Evolutionary conservation across 2,113 vertebrate genomes (phyloP).

Genomic region (Podilymbus podiceps): DNA sequence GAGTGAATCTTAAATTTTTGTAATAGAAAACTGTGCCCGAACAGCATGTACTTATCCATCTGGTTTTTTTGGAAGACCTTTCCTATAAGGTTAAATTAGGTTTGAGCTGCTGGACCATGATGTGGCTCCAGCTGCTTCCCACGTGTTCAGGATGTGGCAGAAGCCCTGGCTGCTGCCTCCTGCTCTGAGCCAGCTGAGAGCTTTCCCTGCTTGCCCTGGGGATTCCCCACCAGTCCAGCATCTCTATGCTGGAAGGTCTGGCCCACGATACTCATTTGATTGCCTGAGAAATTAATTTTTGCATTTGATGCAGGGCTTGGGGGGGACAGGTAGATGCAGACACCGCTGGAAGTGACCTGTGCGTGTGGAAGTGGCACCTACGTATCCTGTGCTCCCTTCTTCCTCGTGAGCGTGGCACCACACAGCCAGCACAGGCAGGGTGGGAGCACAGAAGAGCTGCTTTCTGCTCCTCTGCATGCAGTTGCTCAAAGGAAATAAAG

Average conservation of each 20-base stretch:
- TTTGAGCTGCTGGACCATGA: background rate
- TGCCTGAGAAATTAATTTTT: background rate
- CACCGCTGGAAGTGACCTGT: background rate
- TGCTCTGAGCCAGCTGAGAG: background rate
- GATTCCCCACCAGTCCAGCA: background rate
- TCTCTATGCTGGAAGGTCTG: background rate
- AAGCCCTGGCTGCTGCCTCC: background rate
- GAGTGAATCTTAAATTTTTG: background rate
- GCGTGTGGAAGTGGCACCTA: background rate
- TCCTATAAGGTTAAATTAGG: background rate
- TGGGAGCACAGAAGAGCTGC: background rate
- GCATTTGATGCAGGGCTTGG: background rate
- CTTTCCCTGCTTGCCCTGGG: background rate
- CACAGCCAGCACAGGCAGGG: rapidly evolving
- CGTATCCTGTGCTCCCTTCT: background rate
- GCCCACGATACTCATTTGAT: rapidly evolving
- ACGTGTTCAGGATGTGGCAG: background rate
- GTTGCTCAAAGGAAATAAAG: background rate
- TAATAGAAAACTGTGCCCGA: background rate
- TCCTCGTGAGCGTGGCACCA: background rate
- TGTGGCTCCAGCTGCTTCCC: background rate
- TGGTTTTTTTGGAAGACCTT: background rate
- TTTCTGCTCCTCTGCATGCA: background rate
- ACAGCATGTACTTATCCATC: background rate
- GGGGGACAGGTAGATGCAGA: background rate